A percentile compares a stretch with the other conserved stretches of the same genome.
phyloP scores from a whole-genome alignment of 2,888 invertebrate genomes.

The Tetranychus truncatus region DNA sequence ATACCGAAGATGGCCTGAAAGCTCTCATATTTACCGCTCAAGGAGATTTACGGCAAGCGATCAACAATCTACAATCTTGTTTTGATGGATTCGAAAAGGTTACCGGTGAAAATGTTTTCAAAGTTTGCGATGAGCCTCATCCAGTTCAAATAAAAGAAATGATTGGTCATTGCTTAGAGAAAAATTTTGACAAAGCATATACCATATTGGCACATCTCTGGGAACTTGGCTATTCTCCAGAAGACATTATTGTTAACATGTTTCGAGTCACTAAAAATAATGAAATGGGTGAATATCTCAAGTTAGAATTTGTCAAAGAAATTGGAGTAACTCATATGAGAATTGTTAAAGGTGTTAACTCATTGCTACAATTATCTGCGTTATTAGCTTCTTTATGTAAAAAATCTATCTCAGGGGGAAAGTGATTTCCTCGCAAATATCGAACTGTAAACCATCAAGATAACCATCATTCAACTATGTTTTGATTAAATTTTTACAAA shows the following conservation, averaged over 20 bases:
- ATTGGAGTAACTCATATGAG: constrained; percentile 76
- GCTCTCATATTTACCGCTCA: constrained; percentile 95
- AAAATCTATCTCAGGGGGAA: constrained; percentile 8
- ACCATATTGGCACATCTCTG: constrained; percentile 71
- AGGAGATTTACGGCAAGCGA: constrained; percentile 90
- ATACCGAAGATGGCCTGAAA: constrained; percentile 77
- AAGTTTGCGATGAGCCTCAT: constrained; percentile 98
- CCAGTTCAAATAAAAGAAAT: constrained; percentile 78
- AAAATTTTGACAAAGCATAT: constrained; percentile 67
- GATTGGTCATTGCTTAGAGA: constrained; percentile 57
- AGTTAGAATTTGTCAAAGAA: constrained; percentile 69
- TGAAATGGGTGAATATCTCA: constrained; percentile 53
- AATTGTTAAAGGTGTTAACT: constrained; percentile 67
- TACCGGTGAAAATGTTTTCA: constrained; percentile 84
- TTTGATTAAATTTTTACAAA: too few species aligned
- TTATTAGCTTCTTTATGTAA: constrained; percentile 18
- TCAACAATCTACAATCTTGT: constrained; percentile 92
- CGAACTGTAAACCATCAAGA: not conserved
- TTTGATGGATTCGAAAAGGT: constrained; percentile 77
- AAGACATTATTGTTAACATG: constrained; percentile 86
- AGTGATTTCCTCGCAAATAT: not conserved
- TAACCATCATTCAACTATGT: too few species aligned
- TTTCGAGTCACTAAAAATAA: constrained; percentile 81
- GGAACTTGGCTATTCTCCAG: constrained; percentile 83
- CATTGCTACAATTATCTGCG: constrained; percentile 48